These are phyloP conservation scores for Chrysina gloriosa DNA, from an alignment of 2,888 invertebrate genomes.

Conservation along the genomic window DNA sequence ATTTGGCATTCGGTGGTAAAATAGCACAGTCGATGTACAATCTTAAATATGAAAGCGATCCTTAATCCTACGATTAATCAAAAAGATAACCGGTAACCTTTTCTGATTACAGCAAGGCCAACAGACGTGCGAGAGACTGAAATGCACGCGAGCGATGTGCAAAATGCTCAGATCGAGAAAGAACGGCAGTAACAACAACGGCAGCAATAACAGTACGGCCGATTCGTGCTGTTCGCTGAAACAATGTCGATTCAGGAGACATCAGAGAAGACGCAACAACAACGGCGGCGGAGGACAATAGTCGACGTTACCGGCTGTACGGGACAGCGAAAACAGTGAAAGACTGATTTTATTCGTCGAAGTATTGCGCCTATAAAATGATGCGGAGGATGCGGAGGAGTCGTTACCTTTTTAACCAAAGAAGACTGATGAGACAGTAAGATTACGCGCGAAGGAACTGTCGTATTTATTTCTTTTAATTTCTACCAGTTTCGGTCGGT, in stretches of 20 bases:
- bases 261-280: constrained; percentile 50
- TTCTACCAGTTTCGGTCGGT: no score
- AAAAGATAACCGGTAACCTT: constrained; percentile 8
- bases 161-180: constrained; percentile 64
- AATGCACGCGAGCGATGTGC: constrained; percentile 81
- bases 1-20: no score
- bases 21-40: no score
- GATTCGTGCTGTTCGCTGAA: constrained; percentile 67
- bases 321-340: background rate
- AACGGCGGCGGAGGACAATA: constrained; percentile 4
- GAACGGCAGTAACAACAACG: background rate
- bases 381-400: constrained; percentile 63
- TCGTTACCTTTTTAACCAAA: constrained; percentile 70
- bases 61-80: no score
- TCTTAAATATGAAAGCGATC: no score
- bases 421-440: constrained; percentile 69
- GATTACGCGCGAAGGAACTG: constrained; percentile 53
- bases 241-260: constrained; percentile 61
- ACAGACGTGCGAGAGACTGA: constrained; percentile 82
- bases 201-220: background rate
- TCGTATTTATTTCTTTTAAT: constrained; percentile 57
- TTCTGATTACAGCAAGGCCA: constrained; percentile 76
- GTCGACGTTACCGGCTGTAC: constrained; percentile 29
- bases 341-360: background rate
- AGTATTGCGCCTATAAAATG: no score